These are phyloP conservation scores for Papilio gigon DNA, from an alignment of 2,888 invertebrate species.

Conservation along the genomic window DNA sequence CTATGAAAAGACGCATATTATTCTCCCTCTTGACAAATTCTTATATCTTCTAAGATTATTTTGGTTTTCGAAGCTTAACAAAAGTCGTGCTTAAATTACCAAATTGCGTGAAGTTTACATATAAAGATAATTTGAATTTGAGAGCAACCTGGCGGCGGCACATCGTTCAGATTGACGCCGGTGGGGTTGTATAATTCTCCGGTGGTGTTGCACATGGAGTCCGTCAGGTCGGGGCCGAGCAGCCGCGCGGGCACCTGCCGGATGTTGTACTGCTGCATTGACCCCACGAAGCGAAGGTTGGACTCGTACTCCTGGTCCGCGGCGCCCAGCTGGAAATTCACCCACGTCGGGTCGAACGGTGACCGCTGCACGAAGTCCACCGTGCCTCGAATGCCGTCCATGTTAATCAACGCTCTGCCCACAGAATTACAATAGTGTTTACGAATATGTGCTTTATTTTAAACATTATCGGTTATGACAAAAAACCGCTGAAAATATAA, in stretches of 20 bases:
- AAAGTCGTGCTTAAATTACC: too few relatives aligned
- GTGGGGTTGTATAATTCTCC: constrained; percentile 91
- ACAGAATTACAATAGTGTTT: constrained; percentile 43
- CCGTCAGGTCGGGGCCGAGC: constrained; percentile 55
- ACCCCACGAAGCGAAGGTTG: constrained; percentile 87
- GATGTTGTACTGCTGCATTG: constrained; percentile 87
- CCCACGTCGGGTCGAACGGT: constrained; percentile 91
- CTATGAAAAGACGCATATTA: too few relatives aligned
- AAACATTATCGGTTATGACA: background rate
- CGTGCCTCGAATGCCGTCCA: constrained; percentile 90
- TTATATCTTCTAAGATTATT: too few relatives aligned
- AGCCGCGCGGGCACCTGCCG: constrained; percentile 86
- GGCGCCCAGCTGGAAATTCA: constrained; percentile 86
- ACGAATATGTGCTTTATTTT: background rate
- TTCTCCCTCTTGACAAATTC: too few relatives aligned
- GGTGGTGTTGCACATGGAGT: constrained; percentile 85
- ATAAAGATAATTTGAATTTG: background rate
- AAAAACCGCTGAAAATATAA: background rate
- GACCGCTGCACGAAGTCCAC: constrained; percentile 90
- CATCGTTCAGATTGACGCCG: constrained; percentile 75
- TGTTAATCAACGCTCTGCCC: constrained; percentile 86
- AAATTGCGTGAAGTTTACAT: too few relatives aligned
- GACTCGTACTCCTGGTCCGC: constrained; percentile 86
- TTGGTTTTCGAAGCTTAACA: too few relatives aligned
- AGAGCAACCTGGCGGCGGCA: constrained; percentile 86